Percentiles rank a stretch among this genome's conserved stretches.
These are phyloP conservation scores for Plebejus anna DNA, from an alignment of 2,888 invertebrate species.

Conservation along the genomic window DNA sequence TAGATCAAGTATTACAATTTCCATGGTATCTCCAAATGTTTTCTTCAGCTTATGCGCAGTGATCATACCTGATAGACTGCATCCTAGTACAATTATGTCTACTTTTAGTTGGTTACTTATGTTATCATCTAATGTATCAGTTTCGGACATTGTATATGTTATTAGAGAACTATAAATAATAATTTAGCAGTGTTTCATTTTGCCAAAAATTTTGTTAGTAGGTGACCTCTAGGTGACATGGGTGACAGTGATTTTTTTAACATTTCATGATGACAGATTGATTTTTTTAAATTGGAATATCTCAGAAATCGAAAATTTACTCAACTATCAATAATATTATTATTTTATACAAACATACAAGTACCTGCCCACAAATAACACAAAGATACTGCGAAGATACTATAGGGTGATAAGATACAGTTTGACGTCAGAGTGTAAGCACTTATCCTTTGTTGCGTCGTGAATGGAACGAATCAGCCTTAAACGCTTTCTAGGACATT, in stretches of 20 bases:
- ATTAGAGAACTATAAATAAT: background rate
- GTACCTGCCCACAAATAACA: background rate
- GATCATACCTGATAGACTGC: constrained; percentile 67
- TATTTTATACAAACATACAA: background rate
- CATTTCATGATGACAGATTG: background rate
- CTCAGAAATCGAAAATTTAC: background rate
- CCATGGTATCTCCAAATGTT: constrained; percentile 64
- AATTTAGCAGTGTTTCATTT: background rate
- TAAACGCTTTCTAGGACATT: no score
- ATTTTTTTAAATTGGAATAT: background rate
- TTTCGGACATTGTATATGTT: background rate
- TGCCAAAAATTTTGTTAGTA: background rate
- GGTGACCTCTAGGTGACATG: background rate
- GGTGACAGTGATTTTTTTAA: background rate
- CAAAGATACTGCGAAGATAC: background rate
- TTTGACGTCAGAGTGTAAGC: constrained; percentile 43
- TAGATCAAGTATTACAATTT: constrained; percentile 64
- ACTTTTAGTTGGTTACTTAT: constrained; percentile 46
- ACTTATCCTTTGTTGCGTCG: constrained; percentile 49
- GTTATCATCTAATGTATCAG: background rate
- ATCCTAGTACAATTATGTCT: constrained; percentile 69
- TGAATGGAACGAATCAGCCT: constrained; percentile 43
- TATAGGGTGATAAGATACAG: background rate
- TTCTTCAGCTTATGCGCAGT: constrained; percentile 67
- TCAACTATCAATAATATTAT: background rate